These are phyloP conservation scores for Triplophysa dalaica DNA, from an alignment of 2,113 vertebrate genomes.

Conservation along the genomic window DNA sequence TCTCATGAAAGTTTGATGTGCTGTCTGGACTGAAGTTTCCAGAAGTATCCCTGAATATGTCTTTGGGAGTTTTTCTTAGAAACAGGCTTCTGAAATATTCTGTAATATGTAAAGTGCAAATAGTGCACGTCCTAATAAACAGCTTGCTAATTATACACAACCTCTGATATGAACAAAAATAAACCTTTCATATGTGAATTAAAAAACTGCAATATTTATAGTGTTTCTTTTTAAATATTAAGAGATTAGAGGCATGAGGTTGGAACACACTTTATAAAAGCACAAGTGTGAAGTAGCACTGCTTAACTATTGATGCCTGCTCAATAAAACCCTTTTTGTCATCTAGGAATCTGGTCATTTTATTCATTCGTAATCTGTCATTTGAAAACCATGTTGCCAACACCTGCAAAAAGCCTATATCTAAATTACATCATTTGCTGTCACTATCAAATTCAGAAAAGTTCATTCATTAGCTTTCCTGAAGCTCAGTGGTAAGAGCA, in stretches of 20 bases:
- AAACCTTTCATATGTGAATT: too few species aligned
- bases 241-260: background rate
- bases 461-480: too few species aligned
- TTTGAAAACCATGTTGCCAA: too few species aligned
- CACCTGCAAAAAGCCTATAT: too few species aligned
- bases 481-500: too few species aligned
- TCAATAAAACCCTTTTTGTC: too few species aligned
- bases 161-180: background rate
- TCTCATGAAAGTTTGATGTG: constrained; percentile 33
- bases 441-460: too few species aligned
- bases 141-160: background rate
- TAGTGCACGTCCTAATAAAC: background rate
- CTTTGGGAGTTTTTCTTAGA: constrained; percentile 11
- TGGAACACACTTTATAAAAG: background rate
- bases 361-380: too few species aligned
- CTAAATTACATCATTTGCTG: too few species aligned
- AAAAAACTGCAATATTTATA: background rate
- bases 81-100: constrained; percentile 3
- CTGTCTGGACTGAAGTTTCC: background rate
- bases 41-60: background rate
- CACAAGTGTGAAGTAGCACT: background rate
- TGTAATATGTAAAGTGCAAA: constrained; percentile 6
- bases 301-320: too few species aligned
- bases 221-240: constrained; percentile 3
- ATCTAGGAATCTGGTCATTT: too few species aligned